Base-by-base conservation (phyloP, 2,888 invertebrate species). In the Agrotis clavis region DNA sequence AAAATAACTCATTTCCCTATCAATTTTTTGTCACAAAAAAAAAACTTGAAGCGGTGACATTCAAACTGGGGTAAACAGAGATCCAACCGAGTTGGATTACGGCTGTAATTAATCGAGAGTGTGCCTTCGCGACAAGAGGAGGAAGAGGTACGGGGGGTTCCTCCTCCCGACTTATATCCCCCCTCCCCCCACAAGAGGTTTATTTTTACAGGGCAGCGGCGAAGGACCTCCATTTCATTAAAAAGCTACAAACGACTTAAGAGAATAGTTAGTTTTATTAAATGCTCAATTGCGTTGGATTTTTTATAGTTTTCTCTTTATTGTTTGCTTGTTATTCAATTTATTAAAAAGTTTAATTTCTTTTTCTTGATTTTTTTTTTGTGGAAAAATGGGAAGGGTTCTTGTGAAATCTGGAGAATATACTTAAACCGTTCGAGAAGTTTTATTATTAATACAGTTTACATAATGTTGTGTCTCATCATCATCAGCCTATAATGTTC, bases 41-140 rank as follows among this genome's bases (percentile, higher is more conserved):
- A 59, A 47, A 74, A 47, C 61, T 71, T 75, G 53, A 74, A 80
- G 82, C 71, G 56, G 47, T 68, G 71, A 67, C 66, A 77, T 80
- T 76, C 47, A 76, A 76, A 73, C 62, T 62, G 67, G 53, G 70
- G 70, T 79, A 81, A 80, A 79, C 81, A 82, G 78, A 67, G 68
- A 74, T 63, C 65, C 70, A 59, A 73, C 81, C 70, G 79, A 79
- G 82, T 87, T 86, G 88, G 90, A 89, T 91, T 89, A 89, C 88
- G 79, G 74, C 79, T 78, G 90, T 90, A 92, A 93, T 92, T 92
- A 92, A 92, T 92, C 90, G 90, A 87, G 88, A 87, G 88, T 86
- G 85, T 87, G 88, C 85, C 87, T 88, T 87, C 85, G 86, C 88
- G 88, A 89, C 88, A 86, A 85, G 79, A 70, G 73, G 71, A 65